Base-by-base conservation (phyloP, 1,140 invertebrate species). In the Bombus confusus region DNA sequence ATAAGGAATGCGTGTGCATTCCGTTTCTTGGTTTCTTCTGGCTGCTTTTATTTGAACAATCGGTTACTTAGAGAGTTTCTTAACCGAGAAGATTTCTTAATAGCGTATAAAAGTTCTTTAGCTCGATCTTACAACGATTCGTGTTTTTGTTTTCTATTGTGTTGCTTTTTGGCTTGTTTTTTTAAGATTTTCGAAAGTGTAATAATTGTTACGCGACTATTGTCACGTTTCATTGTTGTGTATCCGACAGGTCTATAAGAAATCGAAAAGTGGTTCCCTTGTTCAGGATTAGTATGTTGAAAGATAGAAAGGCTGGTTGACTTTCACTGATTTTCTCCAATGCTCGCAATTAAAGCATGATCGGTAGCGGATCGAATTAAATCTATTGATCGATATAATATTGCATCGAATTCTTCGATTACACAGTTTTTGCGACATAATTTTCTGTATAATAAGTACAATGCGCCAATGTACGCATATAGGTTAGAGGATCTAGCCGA, bases 321-420 rank as follows among this genome's bases (percentile, higher is more conserved):
- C 69, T 72, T 72, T 72, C 69, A 72, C 69, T 72, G 69, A 72
- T 72, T 72, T 72, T 72, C 69, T 72, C 39, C 69, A 15, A 72
- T n/a, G 41, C 2, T n/a, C 28, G 39, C 28, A 8, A 41, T 28
- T 39, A 37, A 10, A 22, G 15, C 13, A 8, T 12, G 34, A 68
- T 72, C 25, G 31, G 28, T 71, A 13, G 3, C 6, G 1, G 1
- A 66, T 66, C 6, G 15, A 18, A 66, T 34, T 8, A 9, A 66
- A 15, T 72, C 13, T 39, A 28, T 34, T 28, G 9, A 6, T 13
- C 28, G 12, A 39, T 71, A 39, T 66, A 6, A 66, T 66, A 62
- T 62, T 62, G 59, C 28, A n/a, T 0, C 3, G 22, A 37, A 22
- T 25, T 10, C 9, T 31, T 66, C 13, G 18, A 62, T 1, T 13